Evolutionary conservation across 2,113 vertebrate genomes (phyloP).

Genomic region (rabbit (Oryctolagus cuniculus)): mOryCun1.1 NC_091443.1:71990001-71990500

Average conservation of each 20-base stretch:
- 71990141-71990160: background rate
- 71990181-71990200: background rate
- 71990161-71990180: background rate
- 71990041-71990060: too few species aligned
- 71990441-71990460: background rate
- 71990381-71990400: background rate
- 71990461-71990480: background rate
- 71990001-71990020: too few species aligned
- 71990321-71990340: background rate
- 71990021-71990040: too few species aligned
- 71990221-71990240: background rate
- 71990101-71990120: background rate
- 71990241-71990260: background rate
- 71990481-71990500: background rate
- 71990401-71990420: background rate
- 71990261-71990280: slow-evolving; percentile 11
- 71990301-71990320: background rate
- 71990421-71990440: background rate
- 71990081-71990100: slow-evolving; percentile 1
- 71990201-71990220: background rate
- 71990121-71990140: background rate
- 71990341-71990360: background rate
- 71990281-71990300: background rate
- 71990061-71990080: background rate
- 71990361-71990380: background rate